A percentile compares a stretch with the other conserved stretches of the same genome.
phyloP scores from a whole-genome alignment of 2,113 vertebrate species.

The Sapajus apella region DNA sequence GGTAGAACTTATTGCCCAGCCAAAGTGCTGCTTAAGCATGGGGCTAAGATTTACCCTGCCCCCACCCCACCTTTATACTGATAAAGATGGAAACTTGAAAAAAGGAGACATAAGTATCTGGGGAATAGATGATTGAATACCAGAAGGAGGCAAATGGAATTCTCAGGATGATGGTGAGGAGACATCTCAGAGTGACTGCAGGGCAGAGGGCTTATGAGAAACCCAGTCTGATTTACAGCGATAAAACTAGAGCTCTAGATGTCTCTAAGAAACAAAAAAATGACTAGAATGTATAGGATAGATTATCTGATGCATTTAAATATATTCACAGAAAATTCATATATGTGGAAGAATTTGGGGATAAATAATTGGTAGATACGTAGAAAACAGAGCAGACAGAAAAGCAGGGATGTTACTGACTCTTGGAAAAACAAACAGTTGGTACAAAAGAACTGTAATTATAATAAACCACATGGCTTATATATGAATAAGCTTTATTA shows the following conservation, averaged over 20 bases:
- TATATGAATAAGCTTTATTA: neutral
- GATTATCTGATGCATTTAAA: neutral
- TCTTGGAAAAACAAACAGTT: neutral
- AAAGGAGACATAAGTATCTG: neutral
- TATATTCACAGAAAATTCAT: neutral
- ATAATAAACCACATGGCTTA: neutral
- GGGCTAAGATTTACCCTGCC: neutral
- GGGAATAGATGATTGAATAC: neutral
- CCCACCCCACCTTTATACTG: neutral
- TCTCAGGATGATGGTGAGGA: neutral
- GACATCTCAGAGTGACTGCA: neutral
- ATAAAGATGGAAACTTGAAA: neutral
- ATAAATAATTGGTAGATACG: neutral
- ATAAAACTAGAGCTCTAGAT: neutral
- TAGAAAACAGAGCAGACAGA: neutral
- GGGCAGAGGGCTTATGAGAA: neutral
- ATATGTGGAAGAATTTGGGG: neutral
- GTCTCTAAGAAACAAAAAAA: neutral
- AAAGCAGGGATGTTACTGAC: neutral
- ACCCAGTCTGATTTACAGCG: neutral
- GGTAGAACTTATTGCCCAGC: neutral
- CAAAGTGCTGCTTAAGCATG: neutral
- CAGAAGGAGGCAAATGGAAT: neutral
- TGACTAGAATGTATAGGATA: neutral
- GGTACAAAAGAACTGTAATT: neutral